Evolutionary conservation across 30 jellyfish, hydroid and myxozoan species (phyloP), one percentile per base, ranked within the genome.

Genomic region (Turritopsis rubra): DNA sequence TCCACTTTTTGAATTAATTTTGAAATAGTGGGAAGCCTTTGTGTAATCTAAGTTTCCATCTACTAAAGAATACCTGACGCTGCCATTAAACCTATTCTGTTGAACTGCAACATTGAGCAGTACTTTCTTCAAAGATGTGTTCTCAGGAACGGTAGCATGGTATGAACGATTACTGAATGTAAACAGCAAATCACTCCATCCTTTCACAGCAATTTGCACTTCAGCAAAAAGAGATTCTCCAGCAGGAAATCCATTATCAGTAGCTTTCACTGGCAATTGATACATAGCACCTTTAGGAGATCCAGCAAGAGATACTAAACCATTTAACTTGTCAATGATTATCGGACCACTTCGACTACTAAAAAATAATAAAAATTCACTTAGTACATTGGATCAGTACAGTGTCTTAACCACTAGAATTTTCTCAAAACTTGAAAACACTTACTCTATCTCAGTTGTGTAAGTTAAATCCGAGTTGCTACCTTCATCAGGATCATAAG

Each of bases 211-310:
- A 52, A 94, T 74, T 78, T 88, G 71, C 53, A 94, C 90, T 25
- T 73, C 31, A 20, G 99, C 78, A 26, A 21, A 27, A 1, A 91
- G 53, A 31, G 95, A 68, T 54, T 89, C 94, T 65, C 90, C 87
- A 1, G 75, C 96, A 18, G 99, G 99, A 75, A 89, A 94, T 16
- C 99, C 99, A 81, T 94, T 94, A 81, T 94, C 99, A n/a, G 95
- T 52, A 25, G 95, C 99, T 66, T 79, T 81, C 28, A 94, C 91
- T 28, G 78, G 88, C 28, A 94, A 94, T 78, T 89, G 96, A 66
- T 94, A 94, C 83, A 89, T 91, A 28, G 74, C 84, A 29, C 99
- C 99, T 79, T 80, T 26, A 1, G 96, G 96, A 27, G 75, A 31
- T 0, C 96, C 99, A 23, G 83, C 78, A 68, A 94, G 90, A 21